Conservation (phyloP, 2,888 invertebrate genomes). For the Rhagonycha lutea region DNA sequence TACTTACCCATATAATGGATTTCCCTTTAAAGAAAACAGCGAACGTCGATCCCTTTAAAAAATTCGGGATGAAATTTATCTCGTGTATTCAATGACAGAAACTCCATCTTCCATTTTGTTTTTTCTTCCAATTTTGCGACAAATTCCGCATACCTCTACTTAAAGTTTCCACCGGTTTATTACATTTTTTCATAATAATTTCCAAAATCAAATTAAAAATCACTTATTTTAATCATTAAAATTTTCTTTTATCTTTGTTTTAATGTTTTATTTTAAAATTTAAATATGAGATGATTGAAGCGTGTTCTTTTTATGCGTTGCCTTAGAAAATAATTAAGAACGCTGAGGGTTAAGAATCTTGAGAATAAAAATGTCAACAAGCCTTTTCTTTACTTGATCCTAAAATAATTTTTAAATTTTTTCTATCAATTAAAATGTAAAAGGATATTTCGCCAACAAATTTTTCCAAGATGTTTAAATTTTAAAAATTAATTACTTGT, state of each 20-base stretch:
- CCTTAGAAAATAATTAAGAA: background rate
- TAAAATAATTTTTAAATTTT: background rate
- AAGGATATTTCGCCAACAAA: background rate
- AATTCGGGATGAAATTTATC: too few relatives aligned
- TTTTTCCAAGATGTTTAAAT: background rate
- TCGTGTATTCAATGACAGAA: too few relatives aligned
- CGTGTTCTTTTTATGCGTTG: background rate
- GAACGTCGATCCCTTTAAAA: too few relatives aligned
- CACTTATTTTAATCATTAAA: background rate
- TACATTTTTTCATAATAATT: background rate
- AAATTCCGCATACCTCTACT: too few relatives aligned
- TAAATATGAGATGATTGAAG: background rate
- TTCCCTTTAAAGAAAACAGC: too few relatives aligned
- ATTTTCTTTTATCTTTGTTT: background rate
- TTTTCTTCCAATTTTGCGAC: too few relatives aligned
- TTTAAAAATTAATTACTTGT: background rate
- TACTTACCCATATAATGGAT: too few relatives aligned
- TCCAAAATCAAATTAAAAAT: background rate
- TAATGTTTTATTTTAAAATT: background rate
- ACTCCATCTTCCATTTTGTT: too few relatives aligned
- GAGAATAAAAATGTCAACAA: background rate
- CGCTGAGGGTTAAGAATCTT: background rate
- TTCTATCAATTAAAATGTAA: background rate
- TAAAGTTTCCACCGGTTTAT: too few relatives aligned
- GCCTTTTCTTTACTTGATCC: background rate